A percentile compares a stretch with the other conserved stretches of the same genome.
These are phyloP conservation scores for Muntiacus muntjak DNA, from an alignment of 2,113 vertebrate species.

Conservation along the genomic window DNA sequence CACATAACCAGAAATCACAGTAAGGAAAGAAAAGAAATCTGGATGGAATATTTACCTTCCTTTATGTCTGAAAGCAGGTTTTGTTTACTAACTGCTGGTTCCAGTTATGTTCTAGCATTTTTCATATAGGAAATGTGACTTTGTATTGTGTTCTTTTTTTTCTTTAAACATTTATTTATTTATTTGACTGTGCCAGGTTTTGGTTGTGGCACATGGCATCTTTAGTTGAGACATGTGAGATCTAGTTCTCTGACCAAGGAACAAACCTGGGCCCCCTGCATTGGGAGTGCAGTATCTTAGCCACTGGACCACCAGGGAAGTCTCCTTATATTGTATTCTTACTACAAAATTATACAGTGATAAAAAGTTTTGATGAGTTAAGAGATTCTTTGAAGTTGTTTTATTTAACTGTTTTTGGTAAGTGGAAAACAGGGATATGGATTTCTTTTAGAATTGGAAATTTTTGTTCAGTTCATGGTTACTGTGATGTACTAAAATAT, in stretches of 20 bases:
- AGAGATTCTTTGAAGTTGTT: background rate
- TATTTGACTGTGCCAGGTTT: background rate
- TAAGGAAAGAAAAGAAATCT: background rate
- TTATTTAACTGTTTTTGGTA: background rate
- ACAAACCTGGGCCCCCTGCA: background rate
- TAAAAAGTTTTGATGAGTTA: background rate
- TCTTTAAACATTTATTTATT: background rate
- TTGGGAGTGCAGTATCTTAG: background rate
- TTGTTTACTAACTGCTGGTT: background rate
- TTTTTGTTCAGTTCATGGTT: background rate
- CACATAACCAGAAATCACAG: background rate
- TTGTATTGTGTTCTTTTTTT: background rate
- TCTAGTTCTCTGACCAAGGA: background rate
- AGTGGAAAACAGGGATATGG: background rate
- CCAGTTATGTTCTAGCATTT: background rate
- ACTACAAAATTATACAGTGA: background rate
- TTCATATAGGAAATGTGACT: background rate
- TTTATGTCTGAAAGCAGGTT: background rate
- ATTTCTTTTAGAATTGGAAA: constrained; percentile 8
- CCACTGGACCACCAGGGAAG: background rate
- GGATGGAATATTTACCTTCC: background rate
- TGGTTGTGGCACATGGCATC: background rate
- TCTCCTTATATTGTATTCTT: background rate
- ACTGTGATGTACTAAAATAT: background rate
- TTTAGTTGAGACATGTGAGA: background rate